These are phyloP conservation scores for Alosa alosa DNA, from an alignment of 2,113 vertebrate species.

Conservation along the genomic window DNA sequence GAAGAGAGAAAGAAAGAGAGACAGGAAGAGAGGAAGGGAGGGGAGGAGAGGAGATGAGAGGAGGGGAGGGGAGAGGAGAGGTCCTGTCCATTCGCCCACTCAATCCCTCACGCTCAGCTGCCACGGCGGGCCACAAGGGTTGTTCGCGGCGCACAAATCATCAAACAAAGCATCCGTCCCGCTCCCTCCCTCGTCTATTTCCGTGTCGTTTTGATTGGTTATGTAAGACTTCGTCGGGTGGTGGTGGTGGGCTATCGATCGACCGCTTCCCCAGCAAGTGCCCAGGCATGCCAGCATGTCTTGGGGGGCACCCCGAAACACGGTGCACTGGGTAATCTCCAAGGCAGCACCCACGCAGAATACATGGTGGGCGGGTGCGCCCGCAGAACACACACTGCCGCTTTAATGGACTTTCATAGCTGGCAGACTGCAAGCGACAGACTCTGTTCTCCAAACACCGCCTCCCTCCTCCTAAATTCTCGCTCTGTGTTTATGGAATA, in stretches of 20 bases:
- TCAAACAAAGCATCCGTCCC: background rate
- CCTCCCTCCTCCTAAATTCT: background rate
- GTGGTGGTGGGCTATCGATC: slow-evolving; percentile 6
- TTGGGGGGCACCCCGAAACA: background rate
- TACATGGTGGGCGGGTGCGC: background rate
- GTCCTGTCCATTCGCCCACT: slow-evolving; percentile 1
- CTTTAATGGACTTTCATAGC: background rate
- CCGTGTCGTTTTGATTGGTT: background rate
- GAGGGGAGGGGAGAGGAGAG: background rate
- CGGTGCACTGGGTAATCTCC: background rate
- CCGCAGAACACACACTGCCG: background rate
- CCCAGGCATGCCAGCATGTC: background rate
- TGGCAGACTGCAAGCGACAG: background rate
- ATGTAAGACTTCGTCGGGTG: background rate
- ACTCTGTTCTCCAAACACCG: background rate
- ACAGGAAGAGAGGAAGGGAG: background rate
- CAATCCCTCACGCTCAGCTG: background rate
- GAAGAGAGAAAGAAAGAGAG: background rate
- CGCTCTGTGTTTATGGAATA: background rate
- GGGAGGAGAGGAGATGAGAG: too few species aligned
- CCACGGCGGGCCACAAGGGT: background rate
- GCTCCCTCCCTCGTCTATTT: background rate
- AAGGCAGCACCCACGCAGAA: background rate
- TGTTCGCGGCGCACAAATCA: background rate
- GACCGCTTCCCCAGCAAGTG: background rate